Base-by-base conservation (phyloP, 2,113 vertebrate genomes). In the Turnix velox region DNA sequence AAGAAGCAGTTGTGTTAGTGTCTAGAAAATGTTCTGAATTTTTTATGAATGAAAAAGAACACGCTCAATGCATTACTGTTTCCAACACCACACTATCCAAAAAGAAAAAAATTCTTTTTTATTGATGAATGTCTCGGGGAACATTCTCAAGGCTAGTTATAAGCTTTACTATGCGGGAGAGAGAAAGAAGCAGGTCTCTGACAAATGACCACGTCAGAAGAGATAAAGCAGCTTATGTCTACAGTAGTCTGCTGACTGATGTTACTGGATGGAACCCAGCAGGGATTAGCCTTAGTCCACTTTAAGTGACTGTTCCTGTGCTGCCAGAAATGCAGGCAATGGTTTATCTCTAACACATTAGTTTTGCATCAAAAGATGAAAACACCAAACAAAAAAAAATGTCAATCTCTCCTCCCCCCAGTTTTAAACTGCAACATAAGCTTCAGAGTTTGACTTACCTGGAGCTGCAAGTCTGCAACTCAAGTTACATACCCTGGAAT, bases 161-260 rank as follows among this genome's bases (percentile, higher is more conserved):
- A 88, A 91, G 52, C 51, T 84, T 15, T 55, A 81, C 30, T 76
- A 88, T 2, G 10, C 23, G 46, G 54, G 35, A 90, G 35, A 94
- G 35, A 94, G 23, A 84, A 85, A 92, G 93, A 93, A 90, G 48
- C 89, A 92, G 45, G n/a, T 73, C 72, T 86, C 85, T 92, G 83
- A 96, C 91, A 96, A 95, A 95, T 79, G 71, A 93, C 65, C 54
- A 31, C 67, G 73, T 82, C 82, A 90, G 46, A 78, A 66, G 68
- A 96, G 91, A 96, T 77, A 93, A 96, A 93, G 81, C 72, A 65
- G 82, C 76, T 96, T 93, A 95, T 75, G 8, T 54, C 69, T 72
- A 80, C 65, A 77, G 81, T 69, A 92, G 89, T 75, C 87, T 93
- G 90, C 87, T 73, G 94, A 84, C 75, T 84, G 84, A 94, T 87